Evolutionary conservation across 2,113 vertebrate genomes (phyloP), one percentile per base, ranked within the genome.

Genomic region (Pao palembangensis): DNA sequence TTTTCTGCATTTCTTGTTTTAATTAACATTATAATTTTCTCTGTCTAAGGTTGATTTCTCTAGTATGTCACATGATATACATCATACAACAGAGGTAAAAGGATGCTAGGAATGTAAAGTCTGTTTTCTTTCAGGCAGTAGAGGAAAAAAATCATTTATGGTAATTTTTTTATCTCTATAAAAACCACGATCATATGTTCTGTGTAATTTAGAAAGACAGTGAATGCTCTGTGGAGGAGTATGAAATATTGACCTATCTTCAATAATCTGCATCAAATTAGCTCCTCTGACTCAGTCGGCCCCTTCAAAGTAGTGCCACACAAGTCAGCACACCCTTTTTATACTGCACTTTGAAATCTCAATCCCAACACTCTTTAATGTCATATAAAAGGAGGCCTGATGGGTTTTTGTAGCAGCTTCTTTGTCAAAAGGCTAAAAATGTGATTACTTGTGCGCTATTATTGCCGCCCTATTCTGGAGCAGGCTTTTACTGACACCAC

Each of bases 361-460:
- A 62, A 43, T 83, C 80, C 82, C 64, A 75, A 78, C 51, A 64
- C 67, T 75, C 72, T 85, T 88, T 88, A 78, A 76, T 88, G 73
- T 84, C 43, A 68, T 10, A 58, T 69, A 75, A 76, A 81, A 85
- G 70, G 69, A 57, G 48, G 41, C 63, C 59, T 55, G 17, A 44
- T 79, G 68, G 71, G 67, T 80, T 75, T 85, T 83, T 81, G 49
- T 69, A 76, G 84, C 80, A 87, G 79, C 65, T 78, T 70, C 79
- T 68, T 75, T 54, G 54, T 65, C 73, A 71, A 80, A 41, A 66
- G 65, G 57, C 71, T 54, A 55, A 80, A 83, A 85, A 73, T 64
- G 66, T 77, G 69, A 81, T 89, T 85, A 83, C 61, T 84, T 87
- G 75, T 78, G 49, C 2, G 28, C 63, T 75, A 69, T 87, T 81